Conservation (phyloP, 2,888 invertebrate genomes). For the Caenorhabditis japonica region DNA sequence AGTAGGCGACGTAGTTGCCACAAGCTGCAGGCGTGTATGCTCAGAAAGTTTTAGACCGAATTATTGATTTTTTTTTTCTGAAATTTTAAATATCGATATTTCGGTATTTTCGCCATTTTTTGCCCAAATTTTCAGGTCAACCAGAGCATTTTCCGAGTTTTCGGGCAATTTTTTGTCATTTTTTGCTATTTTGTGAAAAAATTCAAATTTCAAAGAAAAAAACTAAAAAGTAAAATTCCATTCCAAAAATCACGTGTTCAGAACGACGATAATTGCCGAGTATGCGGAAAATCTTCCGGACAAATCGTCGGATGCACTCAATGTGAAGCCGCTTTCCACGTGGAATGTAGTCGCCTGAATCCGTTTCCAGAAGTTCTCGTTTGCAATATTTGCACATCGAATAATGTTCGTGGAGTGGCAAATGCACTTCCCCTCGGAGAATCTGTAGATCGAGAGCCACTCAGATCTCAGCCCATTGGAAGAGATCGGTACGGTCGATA, state of each 20-base stretch:
- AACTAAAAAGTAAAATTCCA: no score
- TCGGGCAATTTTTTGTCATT: no score
- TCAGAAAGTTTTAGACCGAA: no score
- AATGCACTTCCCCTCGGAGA: slow-evolving; percentile 84
- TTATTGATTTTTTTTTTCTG: no score
- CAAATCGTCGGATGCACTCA: slow-evolving; percentile 97
- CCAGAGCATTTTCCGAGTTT: no score
- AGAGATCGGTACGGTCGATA: slow-evolving; percentile 95
- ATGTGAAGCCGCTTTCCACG: slow-evolving; percentile 96
- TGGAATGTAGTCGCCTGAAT: slow-evolving; percentile 92
- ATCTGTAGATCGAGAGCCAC: slow-evolving; percentile 87
- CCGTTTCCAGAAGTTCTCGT: slow-evolving; percentile 95
- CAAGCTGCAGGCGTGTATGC: no score
- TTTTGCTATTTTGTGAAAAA: no score
- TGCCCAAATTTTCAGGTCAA: no score
- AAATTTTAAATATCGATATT: no score
- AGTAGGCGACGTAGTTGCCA: no score
- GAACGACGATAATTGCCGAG: slow-evolving; percentile 79
- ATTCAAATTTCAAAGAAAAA: no score
- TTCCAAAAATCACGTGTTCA: slow-evolving; percentile 37
- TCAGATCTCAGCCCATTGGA: slow-evolving; percentile 93
- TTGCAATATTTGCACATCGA: slow-evolving; percentile 87
- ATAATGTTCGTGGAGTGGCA: slow-evolving; percentile 90
- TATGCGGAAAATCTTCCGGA: slow-evolving; percentile 80
- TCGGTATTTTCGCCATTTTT: no score